These are phyloP conservation scores for Rhinoderma darwinii DNA, from an alignment of 2,113 vertebrate species.

Conservation along the genomic window DNA sequence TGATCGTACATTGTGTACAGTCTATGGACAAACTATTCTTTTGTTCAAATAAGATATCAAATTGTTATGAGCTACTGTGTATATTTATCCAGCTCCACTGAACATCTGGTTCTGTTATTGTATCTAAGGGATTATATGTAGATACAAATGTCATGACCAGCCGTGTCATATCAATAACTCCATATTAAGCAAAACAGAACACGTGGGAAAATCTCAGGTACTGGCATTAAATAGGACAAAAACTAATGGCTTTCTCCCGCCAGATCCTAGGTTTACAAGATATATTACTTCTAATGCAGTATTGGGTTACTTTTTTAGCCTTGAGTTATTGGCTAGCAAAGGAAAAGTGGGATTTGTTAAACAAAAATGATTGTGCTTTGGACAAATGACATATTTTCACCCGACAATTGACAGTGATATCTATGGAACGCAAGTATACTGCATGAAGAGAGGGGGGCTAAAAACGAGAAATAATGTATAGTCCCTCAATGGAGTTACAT, in stretches of 20 bases:
- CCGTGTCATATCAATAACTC: conserved; percentile 38
- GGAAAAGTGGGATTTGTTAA: conserved; percentile 34
- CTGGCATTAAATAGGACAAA: conserved; percentile 9
- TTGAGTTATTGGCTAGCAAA: conserved; percentile 18
- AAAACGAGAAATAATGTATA: neutral
- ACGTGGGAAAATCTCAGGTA: conserved; percentile 39
- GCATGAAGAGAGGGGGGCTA: neutral
- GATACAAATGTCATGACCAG: conserved; percentile 48
- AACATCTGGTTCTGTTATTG: conserved; percentile 62
- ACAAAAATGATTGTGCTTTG: conserved; percentile 33
- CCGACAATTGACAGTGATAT: conserved; percentile 3
- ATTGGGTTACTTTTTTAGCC: conserved; percentile 18
- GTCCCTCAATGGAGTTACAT: neutral
- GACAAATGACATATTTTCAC: conserved; percentile 36
- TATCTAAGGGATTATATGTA: conserved; percentile 58
- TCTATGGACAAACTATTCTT: neutral
- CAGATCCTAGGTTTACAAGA: conserved; percentile 20
- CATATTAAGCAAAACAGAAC: conserved; percentile 23
- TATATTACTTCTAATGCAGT: conserved; percentile 39
- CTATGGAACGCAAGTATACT: neutral
- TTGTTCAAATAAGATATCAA: conserved; percentile 30
- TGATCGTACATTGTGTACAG: neutral
- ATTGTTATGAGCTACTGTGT: conserved; percentile 39
- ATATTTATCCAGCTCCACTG: conserved; percentile 51
- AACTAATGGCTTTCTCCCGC: conserved; percentile 8